Evolutionary conservation across 1,140 invertebrate genomes (phyloP).

Genomic region (Drosophila fuyamai): DNA sequence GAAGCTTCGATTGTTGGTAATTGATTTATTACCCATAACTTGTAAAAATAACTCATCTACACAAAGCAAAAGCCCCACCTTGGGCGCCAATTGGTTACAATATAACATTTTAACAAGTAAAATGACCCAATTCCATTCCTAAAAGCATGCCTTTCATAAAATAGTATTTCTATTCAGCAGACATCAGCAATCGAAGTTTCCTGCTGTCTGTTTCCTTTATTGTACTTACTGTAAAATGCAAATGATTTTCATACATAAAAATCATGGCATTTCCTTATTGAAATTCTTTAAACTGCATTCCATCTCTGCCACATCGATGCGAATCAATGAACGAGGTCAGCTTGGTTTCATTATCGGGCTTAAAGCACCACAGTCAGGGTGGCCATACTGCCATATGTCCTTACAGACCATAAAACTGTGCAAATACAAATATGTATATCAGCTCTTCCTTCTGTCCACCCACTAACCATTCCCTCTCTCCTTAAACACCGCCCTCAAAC

Average conservation of each 20-base stretch:
- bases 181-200: conserved; percentile 5
- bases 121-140: background rate
- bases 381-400: conserved; percentile 48
- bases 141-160: too few species aligned
- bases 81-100: background rate
- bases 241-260: conserved; percentile 6
- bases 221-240: background rate
- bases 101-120: background rate
- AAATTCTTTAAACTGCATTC: conserved; percentile 8
- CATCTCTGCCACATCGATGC: conserved; percentile 20
- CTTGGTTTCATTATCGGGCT: conserved; percentile 28
- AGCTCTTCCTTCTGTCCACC: conserved; percentile 4
- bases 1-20: background rate
- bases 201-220: conserved; percentile 1
- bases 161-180: background rate
- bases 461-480: background rate
- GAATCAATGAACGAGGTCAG: conserved; percentile 46
- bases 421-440: conserved; percentile 65
- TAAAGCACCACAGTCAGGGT: conserved; percentile 29
- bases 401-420: conserved; percentile 61
- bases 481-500: conserved; percentile 28
- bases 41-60: background rate
- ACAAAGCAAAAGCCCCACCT: background rate
- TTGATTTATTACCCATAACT: background rate
- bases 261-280: background rate